phyloP scores from a whole-genome alignment of 2,113 vertebrate genomes.

The Brachypodius melanocephalos region DNA sequence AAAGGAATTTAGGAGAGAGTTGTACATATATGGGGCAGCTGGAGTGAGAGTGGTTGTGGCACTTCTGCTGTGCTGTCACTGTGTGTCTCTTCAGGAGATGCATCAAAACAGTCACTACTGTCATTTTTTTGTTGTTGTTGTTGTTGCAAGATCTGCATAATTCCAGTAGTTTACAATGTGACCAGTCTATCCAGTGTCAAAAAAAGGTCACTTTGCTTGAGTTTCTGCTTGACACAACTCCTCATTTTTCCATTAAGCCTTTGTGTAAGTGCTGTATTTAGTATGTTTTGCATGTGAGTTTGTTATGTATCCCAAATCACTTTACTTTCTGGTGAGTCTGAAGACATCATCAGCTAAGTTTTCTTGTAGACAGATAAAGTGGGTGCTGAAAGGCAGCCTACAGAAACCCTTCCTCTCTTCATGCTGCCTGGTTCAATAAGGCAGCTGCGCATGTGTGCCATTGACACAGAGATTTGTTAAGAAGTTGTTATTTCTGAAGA shows the following conservation, averaged over 20 bases:
- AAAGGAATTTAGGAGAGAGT: not conserved
- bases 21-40: not conserved
- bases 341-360: not conserved
- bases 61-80: conserved; percentile 12
- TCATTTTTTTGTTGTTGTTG: no score
- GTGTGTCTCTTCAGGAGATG: not conserved
- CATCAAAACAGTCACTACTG: not conserved
- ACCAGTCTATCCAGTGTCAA: not conserved
- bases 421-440: not conserved
- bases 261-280: not conserved
- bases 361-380: not conserved
- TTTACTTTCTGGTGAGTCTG: not conserved
- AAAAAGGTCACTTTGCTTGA: not conserved
- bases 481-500: not conserved
- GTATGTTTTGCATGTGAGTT: not conserved
- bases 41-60: not conserved
- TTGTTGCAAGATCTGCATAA: not conserved
- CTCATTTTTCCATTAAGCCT: not conserved
- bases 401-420: not conserved
- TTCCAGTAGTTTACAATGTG: not conserved
- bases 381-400: not conserved
- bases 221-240: not conserved
- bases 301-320: not conserved
- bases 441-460: not conserved
- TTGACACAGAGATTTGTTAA: not conserved